Conservation (phyloP, 1,140 invertebrate genomes). For the Scaptomyza montana region DNA sequence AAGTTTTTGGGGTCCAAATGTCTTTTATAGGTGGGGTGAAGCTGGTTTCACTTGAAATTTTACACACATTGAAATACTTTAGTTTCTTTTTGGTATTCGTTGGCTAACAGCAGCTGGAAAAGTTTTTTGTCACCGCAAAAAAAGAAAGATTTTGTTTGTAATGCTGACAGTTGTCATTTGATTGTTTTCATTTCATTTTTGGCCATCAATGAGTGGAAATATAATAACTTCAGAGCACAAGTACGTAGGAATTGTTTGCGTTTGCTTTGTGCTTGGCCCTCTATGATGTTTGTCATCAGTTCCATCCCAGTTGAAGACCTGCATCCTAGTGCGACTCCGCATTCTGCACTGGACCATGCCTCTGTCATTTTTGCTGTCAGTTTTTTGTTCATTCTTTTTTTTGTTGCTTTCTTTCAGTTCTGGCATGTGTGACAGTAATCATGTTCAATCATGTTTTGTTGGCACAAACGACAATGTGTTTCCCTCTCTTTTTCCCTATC, state of each 20-base stretch:
- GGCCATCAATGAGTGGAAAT: constrained; percentile 70
- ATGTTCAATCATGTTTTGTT: constrained; percentile 59
- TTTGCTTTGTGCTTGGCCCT: constrained; percentile 2
- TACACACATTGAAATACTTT: constrained; percentile 19
- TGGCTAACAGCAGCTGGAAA: constrained; percentile 42
- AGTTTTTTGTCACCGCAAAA: constrained; percentile 14
- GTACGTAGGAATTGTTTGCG: constrained; percentile 27
- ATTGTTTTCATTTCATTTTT: constrained; percentile 77
- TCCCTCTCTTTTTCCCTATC: not conserved
- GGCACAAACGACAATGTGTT: constrained; percentile 34
- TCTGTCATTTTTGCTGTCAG: constrained; percentile 39
- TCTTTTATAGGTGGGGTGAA: not conserved
- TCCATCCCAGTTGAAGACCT: not conserved
- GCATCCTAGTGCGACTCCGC: not conserved
- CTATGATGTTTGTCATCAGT: constrained; percentile 1
- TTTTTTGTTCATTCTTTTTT: constrained; percentile 5
- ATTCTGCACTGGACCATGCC: constrained; percentile 9
- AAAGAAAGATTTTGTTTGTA: constrained; percentile 24
- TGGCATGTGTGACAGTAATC: constrained; percentile 53
- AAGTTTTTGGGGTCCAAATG: constrained; percentile 18
- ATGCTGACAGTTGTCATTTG: constrained; percentile 69
- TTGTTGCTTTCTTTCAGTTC: not conserved
- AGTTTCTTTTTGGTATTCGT: constrained; percentile 16
- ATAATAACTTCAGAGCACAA: constrained; percentile 44
- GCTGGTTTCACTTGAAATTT: constrained; percentile 8